Conservation (phyloP, 2,888 invertebrate species). For the Girardia tigrina region DNA sequence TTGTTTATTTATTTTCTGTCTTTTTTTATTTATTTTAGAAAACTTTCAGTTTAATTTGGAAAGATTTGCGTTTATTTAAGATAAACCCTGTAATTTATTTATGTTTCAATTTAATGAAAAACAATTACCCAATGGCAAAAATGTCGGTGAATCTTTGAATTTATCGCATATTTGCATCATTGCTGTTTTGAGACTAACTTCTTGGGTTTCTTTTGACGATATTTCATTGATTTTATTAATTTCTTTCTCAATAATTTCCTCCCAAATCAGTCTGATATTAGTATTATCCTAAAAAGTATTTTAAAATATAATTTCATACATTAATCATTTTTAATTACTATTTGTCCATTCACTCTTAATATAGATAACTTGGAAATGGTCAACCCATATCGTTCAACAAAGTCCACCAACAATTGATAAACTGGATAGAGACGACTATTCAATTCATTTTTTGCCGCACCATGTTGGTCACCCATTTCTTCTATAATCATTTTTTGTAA, state of each 20-base stretch:
- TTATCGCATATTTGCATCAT: background rate
- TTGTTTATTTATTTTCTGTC: no score
- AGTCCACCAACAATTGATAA: slow-evolving; percentile 68
- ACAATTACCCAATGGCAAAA: background rate
- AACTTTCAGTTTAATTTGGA: no score
- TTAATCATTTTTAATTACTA: no score
- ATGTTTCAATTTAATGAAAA: background rate
- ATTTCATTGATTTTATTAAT: background rate
- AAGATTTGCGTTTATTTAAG: no score
- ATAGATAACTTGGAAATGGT: slow-evolving; percentile 88
- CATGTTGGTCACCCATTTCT: background rate
- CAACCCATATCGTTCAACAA: slow-evolving; percentile 73
- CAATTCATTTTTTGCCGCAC: slow-evolving; percentile 24
- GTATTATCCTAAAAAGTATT: background rate
- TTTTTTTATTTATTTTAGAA: no score
- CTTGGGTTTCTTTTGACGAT: background rate
- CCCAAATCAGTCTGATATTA: slow-evolving; percentile 16
- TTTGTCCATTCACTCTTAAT: slow-evolving; percentile 77
- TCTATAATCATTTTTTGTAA: slow-evolving; percentile 53
- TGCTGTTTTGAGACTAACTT: background rate
- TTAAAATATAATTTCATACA: no score
- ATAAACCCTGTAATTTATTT: background rate
- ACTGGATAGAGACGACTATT: slow-evolving; percentile 33
- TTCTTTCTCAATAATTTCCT: slow-evolving; percentile 30
- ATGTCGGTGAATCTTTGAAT: background rate